These are phyloP conservation scores for Hemichromis elongatus DNA, from an alignment of 2,113 vertebrate species.

Conservation along the genomic window DNA sequence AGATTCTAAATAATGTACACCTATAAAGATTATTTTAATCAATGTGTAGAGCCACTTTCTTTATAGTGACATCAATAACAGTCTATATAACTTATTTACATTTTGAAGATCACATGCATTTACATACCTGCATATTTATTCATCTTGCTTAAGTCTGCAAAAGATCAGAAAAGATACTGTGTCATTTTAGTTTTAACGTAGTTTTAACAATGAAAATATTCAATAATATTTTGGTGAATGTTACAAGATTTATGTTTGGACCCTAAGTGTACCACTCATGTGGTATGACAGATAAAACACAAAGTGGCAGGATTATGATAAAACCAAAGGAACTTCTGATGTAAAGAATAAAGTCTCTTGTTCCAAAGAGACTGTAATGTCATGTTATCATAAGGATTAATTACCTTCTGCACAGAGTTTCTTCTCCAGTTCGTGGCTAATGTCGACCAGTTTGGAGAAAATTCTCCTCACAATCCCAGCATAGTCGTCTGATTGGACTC, in stretches of 20 bases:
- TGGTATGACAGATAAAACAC: too few relatives aligned
- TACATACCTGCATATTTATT: constrained; percentile 24
- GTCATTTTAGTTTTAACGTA: background rate
- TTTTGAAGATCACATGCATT: background rate
- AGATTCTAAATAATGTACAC: background rate
- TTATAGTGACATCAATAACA: background rate
- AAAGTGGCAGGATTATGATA: background rate
- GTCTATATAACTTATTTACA: background rate
- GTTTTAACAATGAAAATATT: background rate
- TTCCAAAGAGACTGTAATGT: background rate
- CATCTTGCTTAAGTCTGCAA: constrained; percentile 22
- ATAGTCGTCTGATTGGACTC: background rate
- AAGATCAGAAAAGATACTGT: background rate
- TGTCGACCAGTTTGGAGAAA: constrained; percentile 10
- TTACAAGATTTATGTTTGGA: background rate
- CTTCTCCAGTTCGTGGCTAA: background rate
- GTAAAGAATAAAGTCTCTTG: background rate
- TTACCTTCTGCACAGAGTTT: constrained; percentile 25
- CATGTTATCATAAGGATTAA: background rate
- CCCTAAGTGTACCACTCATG: background rate
- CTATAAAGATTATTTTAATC: background rate
- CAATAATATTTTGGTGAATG: fast-evolving
- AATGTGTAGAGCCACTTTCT: background rate
- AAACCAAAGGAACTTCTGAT: background rate
- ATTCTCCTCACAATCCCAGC: background rate